Evolutionary conservation across 1,140 invertebrate genomes (phyloP).

Genomic region (Nixonia krombeini): DNA sequence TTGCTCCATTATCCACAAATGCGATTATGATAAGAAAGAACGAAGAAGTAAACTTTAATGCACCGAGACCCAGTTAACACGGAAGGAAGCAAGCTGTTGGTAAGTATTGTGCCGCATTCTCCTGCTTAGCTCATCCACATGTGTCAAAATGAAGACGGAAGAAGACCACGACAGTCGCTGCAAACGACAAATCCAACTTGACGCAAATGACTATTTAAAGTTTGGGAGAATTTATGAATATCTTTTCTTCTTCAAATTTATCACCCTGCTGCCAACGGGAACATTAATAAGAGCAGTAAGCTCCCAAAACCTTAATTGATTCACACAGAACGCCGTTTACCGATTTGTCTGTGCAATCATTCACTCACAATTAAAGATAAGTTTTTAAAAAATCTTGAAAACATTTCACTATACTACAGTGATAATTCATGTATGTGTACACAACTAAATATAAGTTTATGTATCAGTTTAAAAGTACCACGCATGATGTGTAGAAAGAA

Average conservation of each 20-base stretch:
- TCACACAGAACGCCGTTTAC: too few species aligned
- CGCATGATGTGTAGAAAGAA: too few species aligned
- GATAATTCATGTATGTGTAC: too few species aligned
- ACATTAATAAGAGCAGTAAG: too few species aligned
- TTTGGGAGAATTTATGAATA: background rate
- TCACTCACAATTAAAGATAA: too few species aligned
- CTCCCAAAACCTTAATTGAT: too few species aligned
- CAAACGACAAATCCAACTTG: background rate
- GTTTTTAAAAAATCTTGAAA: too few species aligned
- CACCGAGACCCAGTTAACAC: slow-evolving; percentile 52
- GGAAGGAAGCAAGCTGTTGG: slow-evolving; percentile 10
- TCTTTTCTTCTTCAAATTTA: background rate
- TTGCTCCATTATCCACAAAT: slow-evolving; percentile 70
- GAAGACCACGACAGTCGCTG: background rate
- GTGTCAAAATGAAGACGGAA: slow-evolving; percentile 9
- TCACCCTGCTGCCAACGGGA: too few species aligned
- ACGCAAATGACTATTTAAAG: background rate
- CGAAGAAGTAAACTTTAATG: slow-evolving; percentile 66
- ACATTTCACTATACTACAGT: too few species aligned
- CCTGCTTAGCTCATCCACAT: slow-evolving; percentile 28
- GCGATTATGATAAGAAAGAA: slow-evolving; percentile 72
- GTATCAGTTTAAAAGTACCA: too few species aligned
- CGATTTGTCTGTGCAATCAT: too few species aligned
- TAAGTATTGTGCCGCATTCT: slow-evolving; percentile 37
- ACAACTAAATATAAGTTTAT: too few species aligned